Conservation (phyloP, 1,140 invertebrate genomes). For the Steinernema khuongi region DNA sequence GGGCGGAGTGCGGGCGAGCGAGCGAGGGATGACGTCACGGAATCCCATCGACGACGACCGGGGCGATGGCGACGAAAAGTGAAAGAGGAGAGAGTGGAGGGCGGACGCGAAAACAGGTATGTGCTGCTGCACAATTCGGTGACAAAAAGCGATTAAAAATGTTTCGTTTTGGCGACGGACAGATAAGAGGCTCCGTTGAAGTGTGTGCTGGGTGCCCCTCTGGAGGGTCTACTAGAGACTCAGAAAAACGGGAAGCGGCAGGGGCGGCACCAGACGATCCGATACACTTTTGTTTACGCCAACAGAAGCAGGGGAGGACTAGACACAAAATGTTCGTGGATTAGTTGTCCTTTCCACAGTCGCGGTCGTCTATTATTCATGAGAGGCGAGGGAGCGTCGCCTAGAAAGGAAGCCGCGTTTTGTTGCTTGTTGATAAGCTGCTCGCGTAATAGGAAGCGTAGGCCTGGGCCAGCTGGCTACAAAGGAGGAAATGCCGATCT, state of each 20-base stretch:
- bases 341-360: no score
- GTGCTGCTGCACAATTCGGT: not conserved
- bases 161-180: not conserved
- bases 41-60: not conserved
- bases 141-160: constrained; percentile 15
- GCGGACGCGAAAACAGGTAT: constrained; percentile 3
- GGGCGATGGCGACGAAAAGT: constrained; percentile 8
- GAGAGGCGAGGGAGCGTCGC: no score
- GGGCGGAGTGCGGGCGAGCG: not conserved
- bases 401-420: no score
- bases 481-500: no score
- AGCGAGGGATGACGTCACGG: not conserved
- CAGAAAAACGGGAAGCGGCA: not conserved
- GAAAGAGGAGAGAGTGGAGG: not conserved
- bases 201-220: not conserved
- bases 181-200: not conserved
- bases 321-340: no score
- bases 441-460: no score
- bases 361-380: no score
- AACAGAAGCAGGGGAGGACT: no score
- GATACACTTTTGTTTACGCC: not conserved
- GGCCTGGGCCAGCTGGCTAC: no score
- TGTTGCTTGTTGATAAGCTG: no score
- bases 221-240: not conserved
- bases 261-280: not conserved